phyloP scores from a whole-genome alignment of 2,888 invertebrate species.

The Polydrusus tereticollis region DNA sequence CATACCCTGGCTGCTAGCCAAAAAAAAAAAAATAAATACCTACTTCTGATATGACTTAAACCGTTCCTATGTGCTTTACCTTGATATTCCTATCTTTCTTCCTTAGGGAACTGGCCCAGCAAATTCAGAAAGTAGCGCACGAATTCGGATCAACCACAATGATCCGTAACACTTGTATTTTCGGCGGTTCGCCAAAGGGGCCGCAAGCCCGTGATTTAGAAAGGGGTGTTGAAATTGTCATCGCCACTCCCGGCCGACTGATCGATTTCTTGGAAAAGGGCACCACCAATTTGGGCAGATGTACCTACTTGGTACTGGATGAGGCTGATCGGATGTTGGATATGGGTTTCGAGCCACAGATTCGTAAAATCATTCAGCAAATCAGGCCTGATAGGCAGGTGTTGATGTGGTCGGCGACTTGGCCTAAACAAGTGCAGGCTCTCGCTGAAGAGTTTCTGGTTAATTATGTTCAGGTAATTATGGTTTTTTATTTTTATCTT shows the following conservation, averaged over 20 bases:
- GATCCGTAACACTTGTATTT: conserved; percentile 94
- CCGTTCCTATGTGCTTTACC: background rate
- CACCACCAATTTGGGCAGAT: conserved; percentile 72
- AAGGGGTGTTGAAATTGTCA: conserved; percentile 93
- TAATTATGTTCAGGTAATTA: conserved; percentile 88
- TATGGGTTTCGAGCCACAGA: conserved; percentile 98
- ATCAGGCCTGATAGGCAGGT: conserved; percentile 92
- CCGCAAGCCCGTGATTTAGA: conserved; percentile 92
- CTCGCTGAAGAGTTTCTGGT: conserved; percentile 95
- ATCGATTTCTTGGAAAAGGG: conserved; percentile 94
- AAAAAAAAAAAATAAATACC: no score
- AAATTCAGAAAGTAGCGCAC: conserved; percentile 76
- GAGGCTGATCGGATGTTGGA: conserved; percentile 98
- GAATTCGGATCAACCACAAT: conserved; percentile 91
- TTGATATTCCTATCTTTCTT: background rate
- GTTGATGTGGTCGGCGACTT: conserved; percentile 99
- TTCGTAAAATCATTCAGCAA: conserved; percentile 94
- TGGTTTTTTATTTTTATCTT: background rate
- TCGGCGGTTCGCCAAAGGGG: conserved; percentile 97
- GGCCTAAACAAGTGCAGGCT: conserved; percentile 98
- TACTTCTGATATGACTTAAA: no score
- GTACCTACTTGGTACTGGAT: conserved; percentile 94
- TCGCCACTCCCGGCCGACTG: conserved; percentile 94
- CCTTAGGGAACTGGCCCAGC: conserved; percentile 47
- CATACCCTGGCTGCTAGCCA: no score